Conservation (phyloP, 2,797 vertebrate species). For the Acropternis orthonyx region DNA sequence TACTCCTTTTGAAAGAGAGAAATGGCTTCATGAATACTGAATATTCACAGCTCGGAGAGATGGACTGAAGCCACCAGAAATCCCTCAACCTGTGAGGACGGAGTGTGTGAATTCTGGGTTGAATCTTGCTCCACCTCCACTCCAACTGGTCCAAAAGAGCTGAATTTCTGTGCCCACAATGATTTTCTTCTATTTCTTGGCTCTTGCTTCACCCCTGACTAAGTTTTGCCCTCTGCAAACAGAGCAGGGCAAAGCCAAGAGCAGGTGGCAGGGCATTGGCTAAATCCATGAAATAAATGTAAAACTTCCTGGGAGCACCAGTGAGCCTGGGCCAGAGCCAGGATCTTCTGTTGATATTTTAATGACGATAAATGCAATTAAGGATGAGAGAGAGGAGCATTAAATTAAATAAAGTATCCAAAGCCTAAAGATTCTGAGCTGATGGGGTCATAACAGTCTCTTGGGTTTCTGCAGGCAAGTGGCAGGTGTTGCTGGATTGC, state of each 20-base stretch:
- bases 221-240: conserved; percentile 11
- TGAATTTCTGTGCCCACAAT: neutral
- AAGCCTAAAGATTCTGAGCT: neutral
- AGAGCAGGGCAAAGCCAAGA: conserved; percentile 23
- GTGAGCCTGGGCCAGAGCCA: conserved; percentile 42
- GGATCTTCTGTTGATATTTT: conserved; percentile 54
- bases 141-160: neutral
- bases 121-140: neutral
- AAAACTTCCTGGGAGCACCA: conserved; percentile 26
- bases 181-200: neutral
- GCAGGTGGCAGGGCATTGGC: conserved; percentile 22
- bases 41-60: neutral
- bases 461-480: neutral
- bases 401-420: conserved; percentile 33
- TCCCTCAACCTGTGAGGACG: fast-evolving
- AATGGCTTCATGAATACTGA: neutral
- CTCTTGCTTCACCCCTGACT: neutral
- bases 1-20: neutral
- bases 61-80: neutral
- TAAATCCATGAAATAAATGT: conserved; percentile 38
- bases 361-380: conserved; percentile 49
- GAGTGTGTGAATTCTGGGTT: neutral
- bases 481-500: neutral
- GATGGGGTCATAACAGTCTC: neutral
- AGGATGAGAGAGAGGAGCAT: conserved; percentile 21